Evolutionary conservation across 2,113 vertebrate genomes (phyloP), one percentile per base, ranked within the genome.

Genomic region (Labeo rohita): DNA sequence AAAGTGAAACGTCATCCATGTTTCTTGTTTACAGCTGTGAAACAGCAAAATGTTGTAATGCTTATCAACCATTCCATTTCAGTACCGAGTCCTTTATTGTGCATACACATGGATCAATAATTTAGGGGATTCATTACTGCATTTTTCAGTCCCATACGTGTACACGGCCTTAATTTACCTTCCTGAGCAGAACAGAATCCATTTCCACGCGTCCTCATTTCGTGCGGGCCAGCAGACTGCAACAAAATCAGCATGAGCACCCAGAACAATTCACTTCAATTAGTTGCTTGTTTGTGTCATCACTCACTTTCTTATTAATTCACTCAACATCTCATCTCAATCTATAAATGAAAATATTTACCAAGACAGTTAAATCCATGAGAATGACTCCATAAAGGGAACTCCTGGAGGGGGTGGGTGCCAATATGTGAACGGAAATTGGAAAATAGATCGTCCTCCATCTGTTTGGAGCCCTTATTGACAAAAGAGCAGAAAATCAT

Each of bases 311-410:
- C 68, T 72, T 72, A 72, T 72, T 72, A 45, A 72, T 72, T 21
- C 39, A 43, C 68, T n/a, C 66, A 43, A 43, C 36, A 52, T 76
- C 47, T 36, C 75, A 78, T 36, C 75, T 78, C 56, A 43, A 18
- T 49, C 43, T n/a, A 15, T 15, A 28, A 81, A 81, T 63, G 45
- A 81, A 81, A 81, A 81, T 81, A 81, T 81, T 81, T 65, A 34
- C 23, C 43, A 66, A 81, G 61, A 15, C n/a, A 4, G 12, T 15
- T 18, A 45, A 65, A 81, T 81, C 61, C 43, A 49, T 50, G 9
- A 43, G 1, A 1, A 81, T 8, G n/a, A 11, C 13, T 13, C 13
- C 56, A 23, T 21, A 80, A 63, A 50, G 28, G 15, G 6, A 63
- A 43, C 18, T 21, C 54, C 16, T 78, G 12, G 39, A 80, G 15